A percentile compares a stretch with the other conserved stretches of the same genome.
These are phyloP conservation scores for Nomada fucata DNA, from an alignment of 2,888 invertebrate genomes.

Conservation along the genomic window DNA sequence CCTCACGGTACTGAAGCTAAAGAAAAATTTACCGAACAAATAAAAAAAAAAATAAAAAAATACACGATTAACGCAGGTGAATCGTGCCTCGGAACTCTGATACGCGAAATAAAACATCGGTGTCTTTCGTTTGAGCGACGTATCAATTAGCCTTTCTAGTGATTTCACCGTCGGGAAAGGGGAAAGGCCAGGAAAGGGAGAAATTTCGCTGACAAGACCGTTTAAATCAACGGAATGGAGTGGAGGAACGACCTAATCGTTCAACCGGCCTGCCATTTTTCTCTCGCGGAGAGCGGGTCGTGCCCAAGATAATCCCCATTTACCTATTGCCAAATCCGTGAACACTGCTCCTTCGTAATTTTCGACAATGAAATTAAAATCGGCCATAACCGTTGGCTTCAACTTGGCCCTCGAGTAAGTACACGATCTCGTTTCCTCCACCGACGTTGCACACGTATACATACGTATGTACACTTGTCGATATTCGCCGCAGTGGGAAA, in stretches of 20 bases:
- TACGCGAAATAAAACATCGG: neutral
- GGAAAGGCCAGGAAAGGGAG: neutral
- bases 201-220: constrained; percentile 36
- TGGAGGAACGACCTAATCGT: constrained; percentile 57
- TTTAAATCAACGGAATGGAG: constrained; percentile 37
- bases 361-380: constrained; percentile 38
- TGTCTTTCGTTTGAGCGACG: constrained; percentile 40
- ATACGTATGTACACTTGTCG: constrained; percentile 26
- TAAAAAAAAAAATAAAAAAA: too few relatives aligned
- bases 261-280: constrained; percentile 23
- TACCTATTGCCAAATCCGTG: constrained; percentile 31
- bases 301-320: constrained; percentile 41
- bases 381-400: neutral
- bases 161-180: constrained; percentile 13
- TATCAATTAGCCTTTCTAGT: constrained; percentile 47
- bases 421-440: neutral
- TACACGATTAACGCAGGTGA: neutral
- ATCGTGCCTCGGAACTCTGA: neutral
- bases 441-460: constrained; percentile 12
- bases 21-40: neutral
- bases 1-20: neutral
- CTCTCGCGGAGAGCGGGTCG: neutral
- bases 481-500: constrained; percentile 6
- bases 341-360: neutral
- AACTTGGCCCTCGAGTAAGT: neutral